phyloP scores from a whole-genome alignment of 2,113 vertebrate genomes.

The Lipophrys pholis region DNA sequence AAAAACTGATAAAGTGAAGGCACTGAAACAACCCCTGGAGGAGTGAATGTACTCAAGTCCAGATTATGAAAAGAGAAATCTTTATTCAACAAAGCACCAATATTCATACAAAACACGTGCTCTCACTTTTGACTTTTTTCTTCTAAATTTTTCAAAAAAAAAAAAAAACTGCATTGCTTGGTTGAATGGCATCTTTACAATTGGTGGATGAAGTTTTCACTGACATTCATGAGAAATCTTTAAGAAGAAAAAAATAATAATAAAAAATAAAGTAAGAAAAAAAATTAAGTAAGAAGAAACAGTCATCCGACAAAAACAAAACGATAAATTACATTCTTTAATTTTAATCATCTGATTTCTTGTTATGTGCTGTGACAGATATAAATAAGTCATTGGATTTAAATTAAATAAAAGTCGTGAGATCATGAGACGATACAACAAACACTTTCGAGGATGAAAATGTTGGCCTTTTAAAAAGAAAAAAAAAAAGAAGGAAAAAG shows the following conservation, averaged over 20 bases:
- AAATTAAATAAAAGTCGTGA: conserved; percentile 82
- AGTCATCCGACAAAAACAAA: conserved; percentile 63
- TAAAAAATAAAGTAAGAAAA: conserved; percentile 61
- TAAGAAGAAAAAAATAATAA: conserved; percentile 14
- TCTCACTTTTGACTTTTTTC: conserved; percentile 50
- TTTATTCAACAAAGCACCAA: conserved; percentile 76
- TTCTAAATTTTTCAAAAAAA: conserved; percentile 4
- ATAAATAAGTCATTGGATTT: conserved; percentile 84
- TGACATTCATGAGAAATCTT: conserved; percentile 21
- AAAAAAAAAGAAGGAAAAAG: conserved; percentile 28
- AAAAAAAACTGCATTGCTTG: conserved; percentile 13
- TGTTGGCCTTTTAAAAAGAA: conserved; percentile 17
- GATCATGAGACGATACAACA: conserved; percentile 49
- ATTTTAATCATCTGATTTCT: conserved; percentile 67
- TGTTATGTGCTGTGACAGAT: conserved; percentile 82
- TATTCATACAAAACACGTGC: conserved; percentile 67
- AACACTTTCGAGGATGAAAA: conserved; percentile 33
- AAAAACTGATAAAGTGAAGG: background rate
- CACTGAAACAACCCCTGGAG: background rate
- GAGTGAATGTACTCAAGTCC: no score
- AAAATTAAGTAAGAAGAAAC: conserved; percentile 53
- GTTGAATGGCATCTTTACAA: conserved; percentile 10
- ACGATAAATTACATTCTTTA: conserved; percentile 82
- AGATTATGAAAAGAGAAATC: conserved; percentile 66
- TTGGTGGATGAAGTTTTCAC: conserved; percentile 14